phyloP scores from a whole-genome alignment of 2,888 invertebrate genomes.

The Tipula helvola region DNA sequence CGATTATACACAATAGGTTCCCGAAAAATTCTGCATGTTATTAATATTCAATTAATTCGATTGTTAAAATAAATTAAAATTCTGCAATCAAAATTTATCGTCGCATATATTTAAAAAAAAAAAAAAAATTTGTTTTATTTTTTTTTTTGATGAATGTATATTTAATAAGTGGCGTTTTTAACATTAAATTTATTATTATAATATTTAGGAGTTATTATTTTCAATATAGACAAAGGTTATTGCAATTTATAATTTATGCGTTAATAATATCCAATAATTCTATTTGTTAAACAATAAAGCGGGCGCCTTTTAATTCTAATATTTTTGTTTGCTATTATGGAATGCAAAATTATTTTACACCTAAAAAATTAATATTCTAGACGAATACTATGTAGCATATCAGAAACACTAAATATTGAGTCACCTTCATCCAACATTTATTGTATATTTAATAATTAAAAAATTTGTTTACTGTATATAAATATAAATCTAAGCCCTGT shows the following conservation, averaged over 20 bases:
- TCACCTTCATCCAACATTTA: too few relatives aligned
- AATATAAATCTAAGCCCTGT: neutral
- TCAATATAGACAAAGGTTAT: neutral
- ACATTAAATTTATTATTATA: neutral
- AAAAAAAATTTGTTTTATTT: too few relatives aligned
- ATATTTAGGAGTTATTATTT: neutral
- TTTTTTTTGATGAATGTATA: neutral
- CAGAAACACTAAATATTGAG: neutral
- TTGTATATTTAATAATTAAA: neutral
- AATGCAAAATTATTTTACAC: neutral
- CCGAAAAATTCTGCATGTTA: neutral
- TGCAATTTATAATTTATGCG: neutral
- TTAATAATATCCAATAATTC: neutral
- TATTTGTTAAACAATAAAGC: neutral
- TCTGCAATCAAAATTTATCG: neutral
- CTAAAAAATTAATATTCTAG: neutral
- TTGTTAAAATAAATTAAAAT: neutral
- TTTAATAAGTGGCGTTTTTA: neutral
- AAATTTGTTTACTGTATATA: neutral
- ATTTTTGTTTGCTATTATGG: neutral
- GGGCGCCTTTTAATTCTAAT: neutral
- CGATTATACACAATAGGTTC: neutral
- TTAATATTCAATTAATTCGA: neutral
- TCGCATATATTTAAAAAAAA: neutral
- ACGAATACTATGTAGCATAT: neutral